phyloP scores from a whole-genome alignment of 92 coral and sea anemone genomes.

The Plumapathes pennacea region DNA sequence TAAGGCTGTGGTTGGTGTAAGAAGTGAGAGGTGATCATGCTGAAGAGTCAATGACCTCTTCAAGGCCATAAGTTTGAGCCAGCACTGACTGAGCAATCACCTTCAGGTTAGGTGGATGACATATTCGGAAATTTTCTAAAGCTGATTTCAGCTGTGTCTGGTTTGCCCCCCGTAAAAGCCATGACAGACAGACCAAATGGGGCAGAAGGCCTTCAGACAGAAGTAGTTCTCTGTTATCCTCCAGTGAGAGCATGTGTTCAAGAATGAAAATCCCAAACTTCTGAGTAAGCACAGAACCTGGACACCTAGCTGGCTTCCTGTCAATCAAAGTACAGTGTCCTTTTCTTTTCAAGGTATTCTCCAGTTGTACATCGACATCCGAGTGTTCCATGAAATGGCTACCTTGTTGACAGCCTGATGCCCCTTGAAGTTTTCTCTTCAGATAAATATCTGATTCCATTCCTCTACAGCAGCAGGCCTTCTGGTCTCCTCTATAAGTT shows the following conservation, averaged over 20 bases:
- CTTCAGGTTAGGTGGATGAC: conserved; percentile 47
- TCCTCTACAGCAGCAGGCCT: too few relatives aligned
- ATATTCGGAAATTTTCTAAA: conserved; percentile 6
- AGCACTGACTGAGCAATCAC: conserved; percentile 55
- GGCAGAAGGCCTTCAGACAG: conserved; percentile 55
- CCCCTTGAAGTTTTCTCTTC: too few relatives aligned
- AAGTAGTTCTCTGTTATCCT: conserved; percentile 42
- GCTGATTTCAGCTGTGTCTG: conserved; percentile 7
- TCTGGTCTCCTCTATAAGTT: too few relatives aligned
- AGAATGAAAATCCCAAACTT: conserved; percentile 73
- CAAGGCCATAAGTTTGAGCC: conserved; percentile 56
- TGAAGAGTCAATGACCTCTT: conserved; percentile 15
- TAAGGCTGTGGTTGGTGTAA: too few relatives aligned
- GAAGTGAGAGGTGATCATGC: too few relatives aligned
- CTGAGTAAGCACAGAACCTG: conserved; percentile 61
- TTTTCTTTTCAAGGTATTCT: too few relatives aligned
- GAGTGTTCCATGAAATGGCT: too few relatives aligned
- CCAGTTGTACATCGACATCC: too few relatives aligned
- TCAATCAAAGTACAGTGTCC: too few relatives aligned
- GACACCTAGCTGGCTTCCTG: conserved; percentile 42
- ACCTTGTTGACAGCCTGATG: too few relatives aligned
- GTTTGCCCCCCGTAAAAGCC: conserved; percentile 42
- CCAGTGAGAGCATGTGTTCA: conserved; percentile 39
- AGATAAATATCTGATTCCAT: too few relatives aligned
- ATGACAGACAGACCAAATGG: conserved; percentile 56